These are phyloP conservation scores for Boloria euphrosyne DNA, from an alignment of 2,888 invertebrate genomes.

Conservation along the genomic window DNA sequence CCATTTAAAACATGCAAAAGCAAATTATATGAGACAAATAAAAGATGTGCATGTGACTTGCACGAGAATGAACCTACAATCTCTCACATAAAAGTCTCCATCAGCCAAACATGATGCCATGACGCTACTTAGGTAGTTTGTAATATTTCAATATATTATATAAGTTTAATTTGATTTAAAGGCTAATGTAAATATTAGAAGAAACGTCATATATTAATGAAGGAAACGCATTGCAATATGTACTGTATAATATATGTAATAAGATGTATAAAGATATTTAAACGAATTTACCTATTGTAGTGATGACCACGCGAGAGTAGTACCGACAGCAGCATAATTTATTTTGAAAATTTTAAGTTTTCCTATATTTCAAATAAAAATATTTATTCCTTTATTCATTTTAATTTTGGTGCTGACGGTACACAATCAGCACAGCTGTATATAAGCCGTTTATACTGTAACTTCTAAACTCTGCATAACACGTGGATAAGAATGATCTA, in stretches of 20 bases:
- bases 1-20: too few relatives aligned
- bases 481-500: background rate
- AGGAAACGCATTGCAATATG: constrained; percentile 25
- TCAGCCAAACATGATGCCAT: background rate
- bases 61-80: too few relatives aligned
- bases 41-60: too few relatives aligned
- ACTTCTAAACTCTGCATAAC: background rate
- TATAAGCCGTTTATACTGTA: constrained; percentile 24
- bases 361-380: constrained; percentile 4
- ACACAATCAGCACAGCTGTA: constrained; percentile 32
- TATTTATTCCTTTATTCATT: constrained; percentile 6
- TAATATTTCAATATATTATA: background rate
- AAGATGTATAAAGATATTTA: constrained; percentile 77
- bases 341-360: background rate
- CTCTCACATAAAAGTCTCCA: too few relatives aligned
- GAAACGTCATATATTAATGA: constrained; percentile 22
- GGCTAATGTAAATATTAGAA: constrained; percentile 9
- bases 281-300: constrained; percentile 75
- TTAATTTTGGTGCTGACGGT: constrained; percentile 26
- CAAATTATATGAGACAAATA: too few relatives aligned
- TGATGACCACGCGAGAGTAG: constrained; percentile 51
- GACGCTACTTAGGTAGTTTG: background rate
- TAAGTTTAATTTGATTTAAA: background rate
- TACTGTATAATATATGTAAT: constrained; percentile 47
- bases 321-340: constrained; percentile 24